A percentile compares a stretch with the other conserved stretches of the same genome.
Evolutionary conservation across 2,113 vertebrate species (phyloP).

Genomic region (Nansenia antarctica): DNA sequence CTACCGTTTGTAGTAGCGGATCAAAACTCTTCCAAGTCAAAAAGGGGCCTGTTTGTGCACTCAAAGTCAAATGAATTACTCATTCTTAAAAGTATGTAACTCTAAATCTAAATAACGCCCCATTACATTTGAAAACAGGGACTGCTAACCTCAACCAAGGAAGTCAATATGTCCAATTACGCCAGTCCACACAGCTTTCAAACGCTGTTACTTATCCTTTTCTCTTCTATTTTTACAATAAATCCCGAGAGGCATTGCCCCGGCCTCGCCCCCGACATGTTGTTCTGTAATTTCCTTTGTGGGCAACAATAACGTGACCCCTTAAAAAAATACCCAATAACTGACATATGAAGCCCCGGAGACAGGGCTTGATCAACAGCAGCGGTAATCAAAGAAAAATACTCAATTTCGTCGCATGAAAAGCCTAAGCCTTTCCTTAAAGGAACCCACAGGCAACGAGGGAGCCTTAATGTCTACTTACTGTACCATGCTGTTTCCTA

Average conservation of each 20-base stretch:
- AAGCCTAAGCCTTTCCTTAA: not conserved
- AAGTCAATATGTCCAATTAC: constrained; percentile 16
- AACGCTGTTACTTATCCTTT: not conserved
- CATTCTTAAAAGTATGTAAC: not conserved
- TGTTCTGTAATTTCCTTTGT: constrained; percentile 40
- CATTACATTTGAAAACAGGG: not conserved
- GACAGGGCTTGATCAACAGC: constrained; percentile 51
- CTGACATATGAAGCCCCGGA: constrained; percentile 44
- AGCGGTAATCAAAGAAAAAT: constrained; percentile 34
- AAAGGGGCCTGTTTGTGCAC: not conserved
- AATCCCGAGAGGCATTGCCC: constrained; percentile 9
- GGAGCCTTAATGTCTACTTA: not conserved
- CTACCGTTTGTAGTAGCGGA: not conserved
- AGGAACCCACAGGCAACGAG: not conserved
- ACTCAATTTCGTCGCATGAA: constrained; percentile 16
- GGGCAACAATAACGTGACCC: constrained; percentile 45
- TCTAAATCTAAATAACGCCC: not conserved
- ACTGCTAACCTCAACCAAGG: not conserved
- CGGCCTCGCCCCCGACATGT: constrained; percentile 23
- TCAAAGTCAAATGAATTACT: not conserved
- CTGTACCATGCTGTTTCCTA: not conserved
- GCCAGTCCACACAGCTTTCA: not conserved
- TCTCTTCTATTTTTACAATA: constrained; percentile 23
- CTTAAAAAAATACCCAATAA: constrained; percentile 59
- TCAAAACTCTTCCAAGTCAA: not conserved